Conservation (phyloP, 2,888 invertebrate species). For the Caenorhabditis doughertyi region DNA sequence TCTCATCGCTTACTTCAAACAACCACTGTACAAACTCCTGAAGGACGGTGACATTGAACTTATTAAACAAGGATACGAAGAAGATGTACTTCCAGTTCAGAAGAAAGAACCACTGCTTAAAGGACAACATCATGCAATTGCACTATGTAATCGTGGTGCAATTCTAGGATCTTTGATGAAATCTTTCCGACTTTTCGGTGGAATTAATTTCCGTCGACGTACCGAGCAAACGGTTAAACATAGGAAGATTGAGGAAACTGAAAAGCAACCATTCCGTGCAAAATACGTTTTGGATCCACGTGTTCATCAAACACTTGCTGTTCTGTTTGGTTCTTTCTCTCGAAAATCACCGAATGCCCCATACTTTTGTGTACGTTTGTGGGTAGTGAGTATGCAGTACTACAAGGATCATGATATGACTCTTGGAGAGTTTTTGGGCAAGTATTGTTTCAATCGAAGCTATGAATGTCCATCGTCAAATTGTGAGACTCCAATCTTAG, state of each 20-base stretch:
- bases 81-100: constrained; percentile 31
- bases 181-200: constrained; percentile 54
- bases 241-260: constrained; percentile 37
- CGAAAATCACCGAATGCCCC: constrained; percentile 87
- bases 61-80: constrained; percentile 55
- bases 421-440: constrained; percentile 91
- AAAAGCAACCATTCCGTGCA: constrained; percentile 49
- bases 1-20: constrained; percentile 83
- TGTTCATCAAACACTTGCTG: constrained; percentile 89
- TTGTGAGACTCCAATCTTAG: constrained; percentile 91
- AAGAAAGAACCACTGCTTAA: constrained; percentile 18
- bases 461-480: constrained; percentile 90
- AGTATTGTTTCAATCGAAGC: constrained; percentile 86
- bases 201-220: constrained; percentile 50
- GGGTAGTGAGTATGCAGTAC: constrained; percentile 94
- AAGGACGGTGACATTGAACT: constrained; percentile 61
- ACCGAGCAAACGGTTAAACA: constrained; percentile 41
- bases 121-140: constrained; percentile 35
- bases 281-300: constrained; percentile 83
- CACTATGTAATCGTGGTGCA: constrained; percentile 35
- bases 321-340: constrained; percentile 88
- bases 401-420: constrained; percentile 95
- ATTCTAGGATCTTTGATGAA: constrained; percentile 10
- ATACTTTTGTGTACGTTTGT: constrained; percentile 92
- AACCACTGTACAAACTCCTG: constrained; percentile 71